Evolutionary conservation across 2,888 invertebrate species (phyloP), one percentile per base, ranked within the genome.

Genomic region (Cantharis rustica): DNA sequence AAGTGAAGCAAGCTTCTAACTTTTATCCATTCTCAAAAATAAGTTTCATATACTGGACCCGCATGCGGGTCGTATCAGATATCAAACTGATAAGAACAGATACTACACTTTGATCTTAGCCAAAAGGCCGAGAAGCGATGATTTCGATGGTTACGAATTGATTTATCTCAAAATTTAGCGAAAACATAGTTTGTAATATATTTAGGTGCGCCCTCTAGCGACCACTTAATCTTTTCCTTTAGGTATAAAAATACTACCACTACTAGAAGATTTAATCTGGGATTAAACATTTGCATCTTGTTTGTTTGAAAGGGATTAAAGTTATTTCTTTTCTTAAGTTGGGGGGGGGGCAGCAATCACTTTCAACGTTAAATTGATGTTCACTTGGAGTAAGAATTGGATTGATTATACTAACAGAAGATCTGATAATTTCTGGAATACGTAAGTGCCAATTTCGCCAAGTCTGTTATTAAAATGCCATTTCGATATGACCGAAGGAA

Each of bases 1-100:
- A 90, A 90, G 90, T 90, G 91, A 90, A 91, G 91, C 91, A 91
- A 92, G 91, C 91, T 88, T 90, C 91, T 89, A 89, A 17, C 10
- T 20, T 17, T 13, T 20, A 20, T 13, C 20, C 16, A 64, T n/a
- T 64, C 13, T 13, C 17, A 64, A 64, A 31, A 31, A 31, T 31
- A n/a, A 31, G 31, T 31, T 31, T 31, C n/a, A 31, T 31, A 31
- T 31, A 31, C 31, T 31, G 31, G 31, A 31, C 31, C 31, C 31
- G 13, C 31, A 31, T 31, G 27, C 13, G n/a, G 31, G 31, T 13
- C n/a, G 31, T 13, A 31, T 13, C 31, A 31, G 31, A 31, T 31
- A 31, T 31, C 31, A 31, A 31, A 31, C 31, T 31, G 31, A 31
- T 31, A 13, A 31, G 31, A 31, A 31, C 31, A 31, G 31, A 31